phyloP scores from a whole-genome alignment of 1,140 invertebrate genomes.

The Drosophila truncata region DNA sequence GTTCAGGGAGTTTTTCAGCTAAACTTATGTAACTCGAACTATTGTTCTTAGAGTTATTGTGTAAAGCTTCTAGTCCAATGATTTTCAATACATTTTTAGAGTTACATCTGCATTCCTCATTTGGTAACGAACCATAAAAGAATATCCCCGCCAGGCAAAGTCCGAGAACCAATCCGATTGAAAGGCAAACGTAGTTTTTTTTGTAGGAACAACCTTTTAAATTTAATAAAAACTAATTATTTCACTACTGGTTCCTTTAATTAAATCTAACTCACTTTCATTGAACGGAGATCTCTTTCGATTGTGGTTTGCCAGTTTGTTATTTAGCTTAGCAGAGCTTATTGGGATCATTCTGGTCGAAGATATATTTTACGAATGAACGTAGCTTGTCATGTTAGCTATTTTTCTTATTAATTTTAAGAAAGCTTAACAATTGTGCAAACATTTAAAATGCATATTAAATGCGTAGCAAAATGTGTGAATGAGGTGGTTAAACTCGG shows the following conservation, averaged over 20 bases:
- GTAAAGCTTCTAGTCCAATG: not conserved
- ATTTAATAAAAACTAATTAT: not conserved
- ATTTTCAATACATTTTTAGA: not conserved
- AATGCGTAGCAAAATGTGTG: not conserved
- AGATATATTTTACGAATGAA: conserved; percentile 20
- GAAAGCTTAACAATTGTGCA: conserved; percentile 19
- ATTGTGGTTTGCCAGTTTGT: conserved; percentile 3
- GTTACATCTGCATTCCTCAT: not conserved
- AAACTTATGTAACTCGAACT: not conserved
- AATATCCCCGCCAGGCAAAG: conserved; percentile 27
- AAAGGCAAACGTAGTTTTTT: not conserved
- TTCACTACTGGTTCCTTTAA: not conserved
- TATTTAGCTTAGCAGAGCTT: conserved; percentile 24
- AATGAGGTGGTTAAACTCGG: not conserved
- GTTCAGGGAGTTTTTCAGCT: not conserved
- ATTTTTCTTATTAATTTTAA: not conserved
- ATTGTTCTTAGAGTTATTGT: not conserved
- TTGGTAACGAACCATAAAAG: conserved; percentile 10
- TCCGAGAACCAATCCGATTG: conserved; percentile 6
- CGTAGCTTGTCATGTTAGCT: not conserved
- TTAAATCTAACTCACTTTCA: conserved; percentile 14
- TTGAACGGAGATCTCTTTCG: not conserved
- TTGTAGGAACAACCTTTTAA: conserved; percentile 2
- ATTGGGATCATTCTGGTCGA: conserved; percentile 19
- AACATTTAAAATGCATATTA: conserved; percentile 24